These are phyloP conservation scores for Ptiloglossa arizonensis DNA, from an alignment of 1,140 invertebrate species.

Conservation along the genomic window DNA sequence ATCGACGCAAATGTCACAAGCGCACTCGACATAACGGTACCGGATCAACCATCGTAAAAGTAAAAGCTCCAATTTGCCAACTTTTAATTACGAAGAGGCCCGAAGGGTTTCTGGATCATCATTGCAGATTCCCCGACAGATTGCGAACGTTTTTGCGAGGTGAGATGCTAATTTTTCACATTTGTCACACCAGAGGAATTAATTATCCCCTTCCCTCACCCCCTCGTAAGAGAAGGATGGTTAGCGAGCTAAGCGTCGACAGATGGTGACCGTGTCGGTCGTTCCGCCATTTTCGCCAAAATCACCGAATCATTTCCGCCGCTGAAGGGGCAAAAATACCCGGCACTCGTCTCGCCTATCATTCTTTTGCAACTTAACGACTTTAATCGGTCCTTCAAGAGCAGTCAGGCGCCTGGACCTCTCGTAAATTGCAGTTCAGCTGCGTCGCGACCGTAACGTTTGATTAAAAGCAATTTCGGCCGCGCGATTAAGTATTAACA, in stretches of 20 bases:
- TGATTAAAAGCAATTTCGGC: conserved; percentile 33
- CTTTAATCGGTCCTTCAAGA: conserved; percentile 48
- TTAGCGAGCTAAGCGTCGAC: neutral
- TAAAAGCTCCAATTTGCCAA: neutral
- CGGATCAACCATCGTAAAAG: no score
- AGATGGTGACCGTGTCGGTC: conserved; percentile 35
- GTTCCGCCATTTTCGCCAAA: conserved; percentile 26
- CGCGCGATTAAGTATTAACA: neutral
- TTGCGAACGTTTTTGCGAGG: neutral
- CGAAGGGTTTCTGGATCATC: neutral
- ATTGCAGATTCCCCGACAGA: neutral
- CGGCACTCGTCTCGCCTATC: conserved; percentile 43
- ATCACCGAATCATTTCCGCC: conserved; percentile 48
- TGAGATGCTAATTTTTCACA: neutral
- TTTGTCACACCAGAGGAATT: conserved; percentile 2
- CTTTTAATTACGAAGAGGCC: neutral
- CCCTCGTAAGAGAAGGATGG: neutral
- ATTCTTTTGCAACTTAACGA: conserved; percentile 40
- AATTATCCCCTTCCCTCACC: neutral
- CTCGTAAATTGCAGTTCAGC: conserved; percentile 41
- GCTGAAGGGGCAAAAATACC: conserved; percentile 27
- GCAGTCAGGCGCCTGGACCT: conserved; percentile 45
- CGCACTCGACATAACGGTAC: no score
- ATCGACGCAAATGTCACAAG: no score
- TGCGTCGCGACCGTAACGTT: conserved; percentile 25